A percentile compares a stretch with the other conserved stretches of the same genome.
phyloP scores from a whole-genome alignment of 2,113 vertebrate genomes.

The Lophochroa leadbeateri region DNA sequence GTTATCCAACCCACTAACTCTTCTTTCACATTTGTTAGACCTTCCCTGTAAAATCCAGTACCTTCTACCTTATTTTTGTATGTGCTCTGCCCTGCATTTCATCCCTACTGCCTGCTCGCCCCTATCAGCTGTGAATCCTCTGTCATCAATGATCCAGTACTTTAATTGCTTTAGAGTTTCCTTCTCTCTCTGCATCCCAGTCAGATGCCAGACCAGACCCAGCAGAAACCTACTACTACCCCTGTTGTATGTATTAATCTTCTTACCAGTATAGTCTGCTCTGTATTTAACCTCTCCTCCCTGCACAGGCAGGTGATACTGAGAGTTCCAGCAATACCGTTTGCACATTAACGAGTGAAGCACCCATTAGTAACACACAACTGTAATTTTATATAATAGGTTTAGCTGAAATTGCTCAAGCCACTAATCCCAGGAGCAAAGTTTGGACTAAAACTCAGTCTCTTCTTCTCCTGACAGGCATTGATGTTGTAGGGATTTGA shows the following conservation, averaged over 20 bases:
- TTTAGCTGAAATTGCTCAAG: constrained; percentile 3
- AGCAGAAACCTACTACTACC: constrained; percentile 43
- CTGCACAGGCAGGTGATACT: not conserved
- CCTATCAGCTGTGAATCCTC: constrained; percentile 30
- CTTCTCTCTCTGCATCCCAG: constrained; percentile 30
- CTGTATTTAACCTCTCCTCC: constrained; percentile 51
- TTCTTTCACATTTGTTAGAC: not conserved
- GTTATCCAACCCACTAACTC: not conserved
- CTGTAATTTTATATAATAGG: not conserved
- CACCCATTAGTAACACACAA: not conserved
- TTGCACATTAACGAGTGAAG: not conserved
- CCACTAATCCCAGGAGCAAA: not conserved
- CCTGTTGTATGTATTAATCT: constrained; percentile 44
- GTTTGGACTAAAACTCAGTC: not conserved
- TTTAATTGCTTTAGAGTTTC: constrained; percentile 57
- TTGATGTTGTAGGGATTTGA: not conserved
- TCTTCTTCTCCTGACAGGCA: not conserved
- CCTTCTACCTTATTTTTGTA: not conserved
- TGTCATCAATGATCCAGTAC: constrained; percentile 54
- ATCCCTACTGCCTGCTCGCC: not conserved
- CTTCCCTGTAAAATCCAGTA: not conserved
- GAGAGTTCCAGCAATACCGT: not conserved
- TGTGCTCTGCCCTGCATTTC: not conserved
- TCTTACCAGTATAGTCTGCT: constrained; percentile 38
- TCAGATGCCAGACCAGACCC: constrained; percentile 53